Conservation (phyloP, 2,888 invertebrate species). For the Pollenia angustigena region DNA sequence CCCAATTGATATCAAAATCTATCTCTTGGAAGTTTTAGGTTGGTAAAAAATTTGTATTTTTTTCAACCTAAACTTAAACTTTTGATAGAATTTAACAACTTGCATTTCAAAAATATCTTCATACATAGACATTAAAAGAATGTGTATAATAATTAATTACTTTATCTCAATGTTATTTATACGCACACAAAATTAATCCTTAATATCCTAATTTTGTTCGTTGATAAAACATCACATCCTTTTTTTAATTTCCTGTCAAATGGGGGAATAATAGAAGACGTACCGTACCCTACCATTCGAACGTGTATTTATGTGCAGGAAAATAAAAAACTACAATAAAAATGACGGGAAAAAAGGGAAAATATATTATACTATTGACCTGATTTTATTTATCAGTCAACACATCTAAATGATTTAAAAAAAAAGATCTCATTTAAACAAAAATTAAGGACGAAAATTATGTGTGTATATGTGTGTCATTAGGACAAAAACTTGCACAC, state of each 20-base stretch:
- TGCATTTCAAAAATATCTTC: too few species aligned
- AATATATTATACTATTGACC: slow-evolving; percentile 56
- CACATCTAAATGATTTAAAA: slow-evolving; percentile 52
- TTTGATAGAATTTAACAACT: too few species aligned
- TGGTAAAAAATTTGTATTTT: too few species aligned
- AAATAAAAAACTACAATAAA: background rate
- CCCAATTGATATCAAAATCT: too few species aligned
- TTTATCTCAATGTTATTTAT: slow-evolving; percentile 24
- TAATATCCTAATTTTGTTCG: background rate
- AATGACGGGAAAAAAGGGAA: slow-evolving; percentile 24
- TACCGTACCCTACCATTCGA: background rate
- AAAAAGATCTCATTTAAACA: slow-evolving; percentile 51
- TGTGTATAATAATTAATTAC: slow-evolving; percentile 2
- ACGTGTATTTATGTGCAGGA: background rate
- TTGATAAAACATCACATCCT: background rate
- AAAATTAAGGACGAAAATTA: slow-evolving; percentile 26
- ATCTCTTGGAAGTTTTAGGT: too few species aligned
- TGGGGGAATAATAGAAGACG: background rate
- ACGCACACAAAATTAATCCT: slow-evolving; percentile 34
- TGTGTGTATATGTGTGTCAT: slow-evolving; percentile 48
- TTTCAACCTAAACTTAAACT: too few species aligned
- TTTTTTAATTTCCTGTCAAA: slow-evolving; percentile 7
- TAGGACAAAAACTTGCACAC: slow-evolving; percentile 1
- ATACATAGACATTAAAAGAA: too few species aligned
- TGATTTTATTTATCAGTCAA: slow-evolving; percentile 59